These are phyloP conservation scores for Gymnothorax javanicus DNA, from an alignment of 2,797 vertebrate species.

Conservation along the genomic window DNA sequence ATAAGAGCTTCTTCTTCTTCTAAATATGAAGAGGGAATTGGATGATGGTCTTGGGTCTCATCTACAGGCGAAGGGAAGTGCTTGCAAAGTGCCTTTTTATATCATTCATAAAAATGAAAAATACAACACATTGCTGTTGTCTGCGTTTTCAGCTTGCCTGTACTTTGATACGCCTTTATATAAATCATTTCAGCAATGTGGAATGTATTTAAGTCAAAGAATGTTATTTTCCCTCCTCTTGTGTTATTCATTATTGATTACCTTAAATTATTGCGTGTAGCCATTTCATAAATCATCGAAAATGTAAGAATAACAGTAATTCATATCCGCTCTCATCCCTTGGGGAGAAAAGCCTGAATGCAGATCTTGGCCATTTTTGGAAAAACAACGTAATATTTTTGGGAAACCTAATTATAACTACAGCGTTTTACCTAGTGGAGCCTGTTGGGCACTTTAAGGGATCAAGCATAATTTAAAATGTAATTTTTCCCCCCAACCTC, in stretches of 20 bases:
- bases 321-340: constrained; percentile 40
- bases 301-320: constrained; percentile 43
- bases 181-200: constrained; percentile 39
- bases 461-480: constrained; percentile 34
- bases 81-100: constrained; percentile 22
- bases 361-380: constrained; percentile 25
- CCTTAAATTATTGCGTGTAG: constrained; percentile 51
- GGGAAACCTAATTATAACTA: constrained; percentile 28
- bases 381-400: constrained; percentile 31
- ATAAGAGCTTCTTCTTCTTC: neutral
- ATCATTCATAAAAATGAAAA: constrained; percentile 42
- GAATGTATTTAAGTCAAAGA: constrained; percentile 40
- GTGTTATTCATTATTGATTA: constrained; percentile 62
- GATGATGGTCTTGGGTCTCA: constrained; percentile 34
- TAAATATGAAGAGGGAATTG: constrained; percentile 30
- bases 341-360: constrained; percentile 23
- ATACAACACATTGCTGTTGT: constrained; percentile 35
- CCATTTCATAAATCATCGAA: constrained; percentile 64
- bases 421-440: neutral
- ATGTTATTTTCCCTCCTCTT: constrained; percentile 40
- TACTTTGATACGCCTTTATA: constrained; percentile 45
- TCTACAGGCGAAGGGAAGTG: constrained; percentile 34
- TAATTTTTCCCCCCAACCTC: constrained; percentile 11
- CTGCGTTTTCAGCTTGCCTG: constrained; percentile 36
- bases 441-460: constrained; percentile 24